Evolutionary conservation across 2,113 vertebrate genomes (phyloP), one percentile per base, ranked within the genome.

Genomic region (Tachysurus fulvidraco): DNA sequence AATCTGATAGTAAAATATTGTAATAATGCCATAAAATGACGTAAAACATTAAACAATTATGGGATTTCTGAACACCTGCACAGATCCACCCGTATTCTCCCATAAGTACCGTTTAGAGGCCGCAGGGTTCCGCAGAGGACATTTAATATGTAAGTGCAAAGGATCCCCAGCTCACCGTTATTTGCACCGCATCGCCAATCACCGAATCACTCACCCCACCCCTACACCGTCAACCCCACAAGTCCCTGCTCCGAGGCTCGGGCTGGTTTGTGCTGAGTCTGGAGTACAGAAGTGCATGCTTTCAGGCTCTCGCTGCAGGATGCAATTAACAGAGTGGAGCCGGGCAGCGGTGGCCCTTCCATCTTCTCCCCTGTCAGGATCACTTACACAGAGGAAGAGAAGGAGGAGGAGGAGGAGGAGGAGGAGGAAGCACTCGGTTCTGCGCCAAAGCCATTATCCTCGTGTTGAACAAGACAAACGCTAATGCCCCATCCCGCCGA

Each of bases 391-490:
- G 86, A 83, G 81, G 84, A 83, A 65, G 85, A 83, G 65, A 84
- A 83, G 83, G 76, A 74, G 71, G 86, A 81, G 78, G 83, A 82
- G 65, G 85, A 83, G 65, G 85, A 83, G 83, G 76, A 74, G 71
- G 86, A 81, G 78, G 83, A 82, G 65, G 85, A 83, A 77, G 77
- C 81, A 76, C 65, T 79, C 57, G 30, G 83, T 76, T 52, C 57
- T 83, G 82, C 64, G 77, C 89, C 88, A 88, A 78, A 76, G 52
- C 83, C 86, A 89, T 90, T 89, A 90, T 89, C 86, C 85, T 67
- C 4, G 84, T 89, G 86, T 88, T 89, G 88, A 90, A 88, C 87
- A 90, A 89, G 86, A 88, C 86, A 64, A 89, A 91, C 85, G 84
- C 89, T 89, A 88, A 91, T 90, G 79, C 62, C 87, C 87, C 60